These are phyloP conservation scores for Porites rus DNA, from an alignment of 92 coral and sea anemone genomes.

Conservation along the genomic window DNA sequence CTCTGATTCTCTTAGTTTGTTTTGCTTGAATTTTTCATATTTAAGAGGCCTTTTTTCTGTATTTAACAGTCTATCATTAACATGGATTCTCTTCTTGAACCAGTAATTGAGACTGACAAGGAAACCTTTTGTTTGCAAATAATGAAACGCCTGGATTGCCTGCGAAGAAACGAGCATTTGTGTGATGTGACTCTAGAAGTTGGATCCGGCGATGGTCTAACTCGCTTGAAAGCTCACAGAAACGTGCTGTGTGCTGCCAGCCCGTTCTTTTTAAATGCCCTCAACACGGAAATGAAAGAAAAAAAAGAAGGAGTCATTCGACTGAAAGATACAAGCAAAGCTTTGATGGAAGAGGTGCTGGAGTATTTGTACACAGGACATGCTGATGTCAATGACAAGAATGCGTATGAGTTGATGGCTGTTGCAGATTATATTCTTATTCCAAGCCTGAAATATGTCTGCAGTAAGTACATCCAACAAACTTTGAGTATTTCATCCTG, in stretches of 20 bases:
- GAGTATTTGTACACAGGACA: background rate
- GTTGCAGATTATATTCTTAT: background rate
- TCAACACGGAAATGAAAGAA: background rate
- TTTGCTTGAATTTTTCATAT: no score
- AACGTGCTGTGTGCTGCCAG: background rate
- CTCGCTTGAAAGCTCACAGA: conserved; percentile 4
- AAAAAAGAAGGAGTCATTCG: background rate
- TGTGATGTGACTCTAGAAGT: background rate
- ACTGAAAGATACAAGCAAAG: background rate
- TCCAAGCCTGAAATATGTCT: background rate
- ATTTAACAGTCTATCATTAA: background rate
- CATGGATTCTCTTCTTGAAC: conserved; percentile 1
- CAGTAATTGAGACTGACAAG: background rate
- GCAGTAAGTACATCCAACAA: background rate
- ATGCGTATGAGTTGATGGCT: background rate
- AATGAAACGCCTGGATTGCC: background rate
- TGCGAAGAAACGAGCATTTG: background rate
- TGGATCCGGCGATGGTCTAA: background rate
- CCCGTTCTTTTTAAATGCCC: no score
- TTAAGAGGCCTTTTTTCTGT: no score
- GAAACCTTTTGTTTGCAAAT: background rate
- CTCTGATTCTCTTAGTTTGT: no score
- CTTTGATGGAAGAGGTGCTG: conserved; percentile 4
- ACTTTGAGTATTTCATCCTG: background rate
- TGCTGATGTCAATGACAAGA: no score